A percentile compares a stretch with the other conserved stretches of the same genome.
phyloP scores from a whole-genome alignment of 2,888 invertebrate species.

The Notodonta dromedarius region DNA sequence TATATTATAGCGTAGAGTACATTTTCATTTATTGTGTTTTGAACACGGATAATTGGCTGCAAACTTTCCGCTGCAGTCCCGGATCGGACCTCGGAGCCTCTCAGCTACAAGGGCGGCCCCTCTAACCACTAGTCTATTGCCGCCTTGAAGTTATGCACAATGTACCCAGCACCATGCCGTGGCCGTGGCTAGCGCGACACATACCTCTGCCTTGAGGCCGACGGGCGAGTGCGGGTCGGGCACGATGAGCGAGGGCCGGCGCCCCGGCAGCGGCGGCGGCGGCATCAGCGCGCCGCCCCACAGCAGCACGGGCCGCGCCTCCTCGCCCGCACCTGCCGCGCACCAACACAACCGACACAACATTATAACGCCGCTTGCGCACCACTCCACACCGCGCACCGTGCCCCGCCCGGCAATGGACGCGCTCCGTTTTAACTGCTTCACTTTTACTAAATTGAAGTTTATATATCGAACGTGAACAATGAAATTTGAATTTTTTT shows the following conservation, averaged over 20 bases:
- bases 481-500: neutral
- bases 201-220: conserved; percentile 84
- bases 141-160: too few relatives aligned
- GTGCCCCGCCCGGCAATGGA: conserved; percentile 16
- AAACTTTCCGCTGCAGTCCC: too few relatives aligned
- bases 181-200: neutral
- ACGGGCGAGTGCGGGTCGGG: conserved; percentile 84
- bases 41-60: too few relatives aligned
- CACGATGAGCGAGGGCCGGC: conserved; percentile 85
- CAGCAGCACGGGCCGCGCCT: conserved; percentile 59
- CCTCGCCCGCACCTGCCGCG: conserved; percentile 56
- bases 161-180: too few relatives aligned
- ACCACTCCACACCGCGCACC: conserved; percentile 21
- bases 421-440: conserved; percentile 30
- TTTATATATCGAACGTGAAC: conserved; percentile 5
- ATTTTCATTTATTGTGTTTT: too few relatives aligned
- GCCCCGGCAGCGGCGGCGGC: conserved; percentile 86
- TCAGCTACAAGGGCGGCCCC: too few relatives aligned
- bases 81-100: too few relatives aligned
- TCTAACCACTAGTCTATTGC: too few relatives aligned
- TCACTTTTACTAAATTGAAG: neutral
- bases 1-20: too few relatives aligned
- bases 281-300: conserved; percentile 77
- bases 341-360: conserved; percentile 6
- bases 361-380: conserved; percentile 12